Evolutionary conservation across 53 echinoderm and acorn worm species (phyloP).

Genomic region (Pentamera pediparva): DNA sequence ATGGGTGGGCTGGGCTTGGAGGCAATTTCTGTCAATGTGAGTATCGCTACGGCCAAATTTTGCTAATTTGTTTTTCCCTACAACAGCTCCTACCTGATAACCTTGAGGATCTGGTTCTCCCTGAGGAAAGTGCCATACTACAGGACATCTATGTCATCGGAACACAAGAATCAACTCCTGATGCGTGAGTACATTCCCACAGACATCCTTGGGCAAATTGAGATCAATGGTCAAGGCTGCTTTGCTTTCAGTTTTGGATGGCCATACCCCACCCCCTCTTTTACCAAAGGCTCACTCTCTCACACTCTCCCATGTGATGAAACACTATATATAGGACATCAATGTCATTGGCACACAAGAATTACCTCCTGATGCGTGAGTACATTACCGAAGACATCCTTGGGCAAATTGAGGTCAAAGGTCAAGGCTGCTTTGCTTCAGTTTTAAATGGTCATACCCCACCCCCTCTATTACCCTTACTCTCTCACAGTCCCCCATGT

Average conservation of each 20-base stretch:
- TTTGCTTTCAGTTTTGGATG: too few relatives aligned
- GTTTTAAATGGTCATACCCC: too few relatives aligned
- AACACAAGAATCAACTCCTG: constrained; percentile 75
- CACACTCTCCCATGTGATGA: too few relatives aligned
- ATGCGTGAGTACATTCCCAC: constrained; percentile 52
- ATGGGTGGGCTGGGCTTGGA: too few relatives aligned
- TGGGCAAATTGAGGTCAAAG: neutral
- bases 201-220: neutral
- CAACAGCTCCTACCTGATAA: constrained; percentile 74
- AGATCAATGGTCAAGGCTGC: too few relatives aligned
- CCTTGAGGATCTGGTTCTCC: constrained; percentile 78
- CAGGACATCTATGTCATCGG: constrained; percentile 96
- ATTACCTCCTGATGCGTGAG: constrained; percentile 75
- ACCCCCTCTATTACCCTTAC: too few relatives aligned
- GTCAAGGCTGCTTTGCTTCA: too few relatives aligned
- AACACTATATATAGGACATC: constrained; percentile 93
- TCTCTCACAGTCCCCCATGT: too few relatives aligned
- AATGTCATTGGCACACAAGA: constrained; percentile 93
- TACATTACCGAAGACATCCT: neutral
- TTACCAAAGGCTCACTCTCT: too few relatives aligned
- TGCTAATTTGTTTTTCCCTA: neutral
- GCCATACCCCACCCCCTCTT: too few relatives aligned
- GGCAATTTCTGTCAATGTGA: neutral
- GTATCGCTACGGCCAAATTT: neutral
- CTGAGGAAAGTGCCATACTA: constrained; percentile 68